Evolutionary conservation across 1,140 invertebrate genomes (phyloP).

Genomic region (Pentalonia nigronervosa): DNA sequence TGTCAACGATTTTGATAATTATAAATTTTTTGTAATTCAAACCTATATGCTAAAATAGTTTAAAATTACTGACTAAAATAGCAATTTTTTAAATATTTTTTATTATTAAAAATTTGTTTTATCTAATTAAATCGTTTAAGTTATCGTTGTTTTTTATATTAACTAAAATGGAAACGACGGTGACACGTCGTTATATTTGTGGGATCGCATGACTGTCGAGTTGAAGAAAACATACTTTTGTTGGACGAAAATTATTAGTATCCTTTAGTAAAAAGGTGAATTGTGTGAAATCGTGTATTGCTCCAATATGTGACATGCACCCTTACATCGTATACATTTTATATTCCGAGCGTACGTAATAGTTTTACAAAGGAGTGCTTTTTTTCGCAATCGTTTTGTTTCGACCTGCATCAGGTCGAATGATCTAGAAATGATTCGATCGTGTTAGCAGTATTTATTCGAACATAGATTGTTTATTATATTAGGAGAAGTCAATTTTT

Average conservation of each 20-base stretch:
- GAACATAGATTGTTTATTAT: not conserved
- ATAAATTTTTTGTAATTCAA: not conserved
- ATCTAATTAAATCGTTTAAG: not conserved
- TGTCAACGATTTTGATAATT: too few species aligned
- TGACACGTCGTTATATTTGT: not conserved
- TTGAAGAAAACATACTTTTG: not conserved
- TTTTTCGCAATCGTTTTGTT: not conserved
- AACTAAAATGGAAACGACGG: too few species aligned
- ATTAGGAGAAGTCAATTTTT: not conserved
- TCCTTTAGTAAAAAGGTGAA: not conserved
- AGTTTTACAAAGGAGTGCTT: slow-evolving; percentile 1
- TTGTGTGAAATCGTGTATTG: not conserved
- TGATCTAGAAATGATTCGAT: not conserved
- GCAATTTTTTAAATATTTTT: not conserved
- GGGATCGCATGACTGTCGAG: not conserved
- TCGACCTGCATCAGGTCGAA: not conserved
- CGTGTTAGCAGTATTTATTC: not conserved
- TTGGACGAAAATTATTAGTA: not conserved
- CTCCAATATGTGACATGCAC: not conserved
- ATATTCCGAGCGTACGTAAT: not conserved
- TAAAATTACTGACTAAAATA: not conserved
- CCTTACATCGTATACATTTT: not conserved
- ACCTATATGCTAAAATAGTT: too few species aligned
- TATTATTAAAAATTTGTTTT: not conserved
- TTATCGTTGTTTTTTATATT: not conserved